phyloP scores from a whole-genome alignment of 2,113 vertebrate species.

The Labeo catla region DNA sequence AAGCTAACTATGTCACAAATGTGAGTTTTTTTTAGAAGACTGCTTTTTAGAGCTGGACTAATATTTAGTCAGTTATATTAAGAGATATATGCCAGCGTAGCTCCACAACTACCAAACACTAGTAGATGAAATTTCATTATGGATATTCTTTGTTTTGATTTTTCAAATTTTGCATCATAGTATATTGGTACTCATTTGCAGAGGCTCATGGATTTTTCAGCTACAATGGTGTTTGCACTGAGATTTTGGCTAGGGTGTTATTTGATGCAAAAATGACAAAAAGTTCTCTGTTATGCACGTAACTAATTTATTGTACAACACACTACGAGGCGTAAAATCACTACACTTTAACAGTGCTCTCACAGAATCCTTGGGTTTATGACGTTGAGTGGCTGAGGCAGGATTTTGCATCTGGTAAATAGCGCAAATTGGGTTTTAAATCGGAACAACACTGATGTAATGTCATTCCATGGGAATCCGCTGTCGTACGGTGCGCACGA shows the following conservation, averaged over 20 bases:
- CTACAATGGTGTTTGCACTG: constrained; percentile 93
- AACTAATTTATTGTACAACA: constrained; percentile 95
- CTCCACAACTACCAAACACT: constrained; percentile 73
- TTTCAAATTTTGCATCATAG: constrained; percentile 73
- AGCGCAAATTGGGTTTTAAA: constrained; percentile 68
- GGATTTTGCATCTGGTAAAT: constrained; percentile 70
- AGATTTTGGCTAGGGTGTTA: constrained; percentile 84
- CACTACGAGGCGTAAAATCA: constrained; percentile 61
- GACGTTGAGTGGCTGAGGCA: constrained; percentile 48
- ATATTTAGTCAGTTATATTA: constrained; percentile 84
- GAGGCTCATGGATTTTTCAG: constrained; percentile 78
- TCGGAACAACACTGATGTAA: constrained; percentile 74
- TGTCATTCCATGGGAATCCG: constrained; percentile 85
- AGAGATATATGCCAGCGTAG: constrained; percentile 78
- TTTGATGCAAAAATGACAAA: constrained; percentile 77
- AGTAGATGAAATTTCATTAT: constrained; percentile 62
- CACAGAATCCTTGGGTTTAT: constrained; percentile 51
- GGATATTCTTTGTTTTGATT: constrained; percentile 60
- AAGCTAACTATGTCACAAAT: constrained; percentile 86
- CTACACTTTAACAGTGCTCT: constrained; percentile 57
- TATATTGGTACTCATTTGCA: constrained; percentile 72
- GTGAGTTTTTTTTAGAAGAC: constrained; percentile 88
- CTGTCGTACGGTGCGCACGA: constrained; percentile 85
- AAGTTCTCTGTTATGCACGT: constrained; percentile 83
- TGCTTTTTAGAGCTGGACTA: constrained; percentile 87